Conservation (phyloP, 2,113 vertebrate genomes). For the Oncorhynchus tshawytscha region DNA sequence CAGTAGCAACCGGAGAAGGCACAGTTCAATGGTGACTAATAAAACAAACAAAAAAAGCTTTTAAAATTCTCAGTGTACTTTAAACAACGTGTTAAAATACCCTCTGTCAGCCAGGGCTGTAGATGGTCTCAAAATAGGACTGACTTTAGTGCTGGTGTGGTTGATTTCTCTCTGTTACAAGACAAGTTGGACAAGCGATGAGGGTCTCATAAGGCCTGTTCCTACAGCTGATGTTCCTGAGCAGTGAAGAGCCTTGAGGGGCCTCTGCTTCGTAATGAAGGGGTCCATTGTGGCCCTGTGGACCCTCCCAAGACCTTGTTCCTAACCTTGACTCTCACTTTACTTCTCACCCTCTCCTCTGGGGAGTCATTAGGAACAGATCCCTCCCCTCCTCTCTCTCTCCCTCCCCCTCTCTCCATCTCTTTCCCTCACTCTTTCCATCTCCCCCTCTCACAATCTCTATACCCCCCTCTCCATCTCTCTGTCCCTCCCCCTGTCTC, state of each 20-base stretch:
- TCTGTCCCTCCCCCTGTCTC: no score
- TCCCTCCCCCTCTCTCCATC: no score
- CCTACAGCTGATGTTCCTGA: slow-evolving; percentile 49
- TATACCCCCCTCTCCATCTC: no score
- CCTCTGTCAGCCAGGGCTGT: not conserved
- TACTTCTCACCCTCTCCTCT: slow-evolving; percentile 38
- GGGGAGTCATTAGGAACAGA: slow-evolving; percentile 70
- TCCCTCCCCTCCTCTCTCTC: slow-evolving; percentile 27
- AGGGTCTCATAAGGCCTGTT: slow-evolving; percentile 41
- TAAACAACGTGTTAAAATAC: not conserved
- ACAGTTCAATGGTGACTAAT: not conserved
- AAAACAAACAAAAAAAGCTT: no score
- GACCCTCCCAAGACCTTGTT: no score
- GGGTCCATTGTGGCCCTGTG: slow-evolving; percentile 44
- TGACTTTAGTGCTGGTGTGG: not conserved
- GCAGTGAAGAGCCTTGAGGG: slow-evolving; percentile 18
- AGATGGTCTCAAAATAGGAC: not conserved
- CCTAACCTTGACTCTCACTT: slow-evolving; percentile 30
- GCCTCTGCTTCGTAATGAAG: slow-evolving; percentile 44
- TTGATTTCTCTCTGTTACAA: not conserved
- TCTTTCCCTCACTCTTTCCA: no score
- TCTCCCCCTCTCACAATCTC: no score
- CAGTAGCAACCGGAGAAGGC: not conserved
- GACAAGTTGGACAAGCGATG: slow-evolving; percentile 30
- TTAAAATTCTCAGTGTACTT: not conserved